These are phyloP conservation scores for Bungarus multicinctus DNA, from an alignment of 2,113 vertebrate species.

Conservation along the genomic window DNA sequence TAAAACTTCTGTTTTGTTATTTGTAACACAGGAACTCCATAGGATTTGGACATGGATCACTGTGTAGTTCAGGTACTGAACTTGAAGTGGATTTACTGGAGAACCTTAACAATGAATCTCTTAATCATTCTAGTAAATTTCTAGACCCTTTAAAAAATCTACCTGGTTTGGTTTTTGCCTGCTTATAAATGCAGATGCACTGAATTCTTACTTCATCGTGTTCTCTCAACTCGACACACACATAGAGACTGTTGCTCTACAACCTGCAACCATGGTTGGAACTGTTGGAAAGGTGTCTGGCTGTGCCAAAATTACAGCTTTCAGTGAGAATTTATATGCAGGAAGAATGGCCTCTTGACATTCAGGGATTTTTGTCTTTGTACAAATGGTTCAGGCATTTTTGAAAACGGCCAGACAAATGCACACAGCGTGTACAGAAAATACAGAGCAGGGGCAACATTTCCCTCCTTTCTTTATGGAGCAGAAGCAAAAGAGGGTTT, in stretches of 20 bases:
- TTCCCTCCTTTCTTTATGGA: not conserved
- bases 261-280: not conserved
- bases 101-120: not conserved
- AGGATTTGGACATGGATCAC: not conserved
- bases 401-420: not conserved
- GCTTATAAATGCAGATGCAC: not conserved
- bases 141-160: not conserved
- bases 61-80: not conserved
- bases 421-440: not conserved
- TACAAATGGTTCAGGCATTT: not conserved
- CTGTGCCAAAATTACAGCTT: not conserved
- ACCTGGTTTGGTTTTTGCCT: not conserved
- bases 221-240: not conserved
- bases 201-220: not conserved
- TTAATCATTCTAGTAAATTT: not conserved
- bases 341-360: not conserved
- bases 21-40: not conserved
- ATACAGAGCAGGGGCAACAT: not conserved
- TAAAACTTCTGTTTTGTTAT: not conserved
- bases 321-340: not conserved
- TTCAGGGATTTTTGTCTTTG: not conserved
- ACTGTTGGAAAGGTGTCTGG: not conserved
- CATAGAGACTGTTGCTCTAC: not conserved
- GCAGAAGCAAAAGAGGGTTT: not conserved
- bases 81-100: not conserved